Percentiles rank a stretch among this genome's conserved stretches.
Evolutionary conservation across 2,113 vertebrate species (phyloP).

Genomic region (Mobula hypostoma): DNA sequence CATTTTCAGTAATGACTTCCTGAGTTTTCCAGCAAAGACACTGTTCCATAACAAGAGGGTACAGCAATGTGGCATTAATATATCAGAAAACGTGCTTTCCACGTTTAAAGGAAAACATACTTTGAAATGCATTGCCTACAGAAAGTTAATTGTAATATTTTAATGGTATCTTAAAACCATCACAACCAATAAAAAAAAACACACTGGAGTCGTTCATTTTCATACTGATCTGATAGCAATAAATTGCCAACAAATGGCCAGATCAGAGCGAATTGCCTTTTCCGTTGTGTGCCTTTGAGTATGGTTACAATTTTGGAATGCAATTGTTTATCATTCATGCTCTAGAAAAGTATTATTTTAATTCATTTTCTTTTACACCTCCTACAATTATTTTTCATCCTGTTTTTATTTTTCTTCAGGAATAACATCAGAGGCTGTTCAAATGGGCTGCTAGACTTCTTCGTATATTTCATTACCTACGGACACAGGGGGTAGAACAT

Average conservation of each 20-base stretch:
- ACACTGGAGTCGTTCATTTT: neutral
- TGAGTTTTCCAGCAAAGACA: neutral
- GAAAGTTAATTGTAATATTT: slow-evolving; percentile 17
- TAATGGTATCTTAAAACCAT: neutral
- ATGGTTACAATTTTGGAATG: neutral
- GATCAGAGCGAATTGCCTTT: neutral
- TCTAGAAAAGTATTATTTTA: neutral
- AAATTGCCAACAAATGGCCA: slow-evolving; percentile 11
- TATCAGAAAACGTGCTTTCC: neutral
- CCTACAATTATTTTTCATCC: neutral
- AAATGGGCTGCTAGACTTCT: neutral
- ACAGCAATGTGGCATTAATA: neutral
- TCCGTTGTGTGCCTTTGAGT: neutral
- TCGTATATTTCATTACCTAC: neutral
- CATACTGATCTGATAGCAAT: slow-evolving; percentile 17
- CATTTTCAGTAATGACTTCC: neutral
- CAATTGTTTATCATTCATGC: slow-evolving; percentile 19
- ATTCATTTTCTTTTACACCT: neutral
- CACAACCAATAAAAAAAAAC: neutral
- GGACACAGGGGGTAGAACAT: neutral
- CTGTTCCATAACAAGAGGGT: neutral
- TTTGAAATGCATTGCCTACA: neutral
- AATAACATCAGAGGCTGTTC: neutral
- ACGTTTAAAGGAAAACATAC: neutral
- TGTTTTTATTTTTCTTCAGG: neutral